These are phyloP conservation scores for Drosophila flavopinicola DNA, from an alignment of 2,888 invertebrate species.

Conservation along the genomic window DNA sequence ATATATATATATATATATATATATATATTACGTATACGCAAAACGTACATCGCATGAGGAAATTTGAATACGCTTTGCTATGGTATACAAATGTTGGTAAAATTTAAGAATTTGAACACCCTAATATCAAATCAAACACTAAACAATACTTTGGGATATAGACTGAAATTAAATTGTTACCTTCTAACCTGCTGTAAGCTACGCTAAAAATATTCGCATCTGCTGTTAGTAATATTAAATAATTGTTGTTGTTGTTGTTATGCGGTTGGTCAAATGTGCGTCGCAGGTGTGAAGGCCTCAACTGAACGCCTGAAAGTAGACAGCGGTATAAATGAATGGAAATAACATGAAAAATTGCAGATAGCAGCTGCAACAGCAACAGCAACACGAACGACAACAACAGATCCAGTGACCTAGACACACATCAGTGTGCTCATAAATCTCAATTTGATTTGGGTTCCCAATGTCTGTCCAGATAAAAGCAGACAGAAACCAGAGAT, in stretches of 20 bases:
- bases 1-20: too few species aligned
- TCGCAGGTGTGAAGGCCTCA: constrained; percentile 19
- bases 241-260: constrained; percentile 6
- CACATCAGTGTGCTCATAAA: constrained; percentile 77
- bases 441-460: constrained; percentile 80
- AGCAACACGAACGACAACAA: constrained; percentile 4
- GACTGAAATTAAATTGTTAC: constrained; percentile 20
- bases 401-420: constrained; percentile 60
- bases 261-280: constrained; percentile 22
- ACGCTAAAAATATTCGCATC: constrained; percentile 30
- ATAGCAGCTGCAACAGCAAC: constrained; percentile 40
- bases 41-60: too few species aligned
- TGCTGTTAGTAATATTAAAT: constrained; percentile 37
- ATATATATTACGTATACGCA: too few species aligned
- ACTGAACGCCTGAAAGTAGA: constrained; percentile 24
- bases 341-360: constrained; percentile 65
- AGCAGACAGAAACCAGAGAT: constrained; percentile 7
- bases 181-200: constrained; percentile 1
- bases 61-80: too few species aligned
- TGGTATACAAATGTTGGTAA: too few species aligned
- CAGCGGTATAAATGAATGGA: constrained; percentile 45
- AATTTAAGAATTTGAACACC: background rate
- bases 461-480: constrained; percentile 41
- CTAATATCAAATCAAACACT: background rate
- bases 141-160: background rate